Conservation (phyloP, 2,797 vertebrate species). For the Sternotherus odoratus region DNA sequence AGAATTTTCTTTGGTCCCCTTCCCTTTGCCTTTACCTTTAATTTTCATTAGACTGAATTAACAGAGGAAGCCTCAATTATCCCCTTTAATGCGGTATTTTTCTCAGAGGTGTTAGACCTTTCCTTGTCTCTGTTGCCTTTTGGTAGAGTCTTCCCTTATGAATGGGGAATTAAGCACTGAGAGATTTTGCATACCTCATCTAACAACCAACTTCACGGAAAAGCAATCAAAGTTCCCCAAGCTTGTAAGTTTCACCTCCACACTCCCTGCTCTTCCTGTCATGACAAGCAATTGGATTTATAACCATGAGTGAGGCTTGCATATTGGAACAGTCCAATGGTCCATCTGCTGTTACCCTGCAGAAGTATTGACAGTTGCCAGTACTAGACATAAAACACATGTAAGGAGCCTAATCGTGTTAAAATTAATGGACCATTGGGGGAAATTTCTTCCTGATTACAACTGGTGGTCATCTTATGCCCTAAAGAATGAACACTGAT, state of each 20-base stretch:
- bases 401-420: not conserved
- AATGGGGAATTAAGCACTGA: not conserved
- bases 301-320: not conserved
- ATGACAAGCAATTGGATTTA: not conserved
- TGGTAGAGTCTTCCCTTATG: not conserved
- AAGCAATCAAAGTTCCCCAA: not conserved
- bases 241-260: not conserved
- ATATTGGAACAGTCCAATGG: not conserved
- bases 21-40: not conserved
- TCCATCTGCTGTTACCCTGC: not conserved
- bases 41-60: not conserved
- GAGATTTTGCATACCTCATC: not conserved
- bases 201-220: not conserved
- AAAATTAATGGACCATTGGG: not conserved
- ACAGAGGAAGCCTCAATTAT: not conserved
- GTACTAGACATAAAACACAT: not conserved
- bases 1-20: not conserved
- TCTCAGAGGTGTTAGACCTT: fast-evolving
- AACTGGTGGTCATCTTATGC: not conserved
- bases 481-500: not conserved
- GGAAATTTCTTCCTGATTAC: not conserved
- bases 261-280: not conserved
- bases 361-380: not conserved
- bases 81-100: not conserved
- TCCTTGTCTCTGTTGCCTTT: not conserved